phyloP scores from a whole-genome alignment of 2,113 vertebrate genomes.

The Paratilapia polleni region DNA sequence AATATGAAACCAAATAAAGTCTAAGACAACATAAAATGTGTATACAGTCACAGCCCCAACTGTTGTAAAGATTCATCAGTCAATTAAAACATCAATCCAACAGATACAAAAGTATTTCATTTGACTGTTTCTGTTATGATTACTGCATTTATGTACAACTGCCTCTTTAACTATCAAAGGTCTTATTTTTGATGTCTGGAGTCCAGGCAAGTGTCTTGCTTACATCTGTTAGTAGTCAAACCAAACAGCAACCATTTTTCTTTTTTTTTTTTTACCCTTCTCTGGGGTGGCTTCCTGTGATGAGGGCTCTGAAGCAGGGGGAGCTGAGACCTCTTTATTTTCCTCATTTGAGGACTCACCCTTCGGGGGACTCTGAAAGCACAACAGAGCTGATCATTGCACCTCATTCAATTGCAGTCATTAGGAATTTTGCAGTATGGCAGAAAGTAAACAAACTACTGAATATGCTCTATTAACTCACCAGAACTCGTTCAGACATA shows the following conservation, averaged over 20 bases:
- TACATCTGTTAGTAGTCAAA: not conserved
- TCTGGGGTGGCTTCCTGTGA: conserved; percentile 92
- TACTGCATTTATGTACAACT: not conserved
- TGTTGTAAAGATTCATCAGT: not conserved
- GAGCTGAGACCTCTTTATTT: conserved; percentile 83
- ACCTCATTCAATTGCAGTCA: not conserved
- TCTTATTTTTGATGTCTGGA: not conserved
- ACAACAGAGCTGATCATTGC: conserved; percentile 14
- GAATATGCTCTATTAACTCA: conserved; percentile 76
- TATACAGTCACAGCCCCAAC: not conserved
- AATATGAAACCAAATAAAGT: not conserved
- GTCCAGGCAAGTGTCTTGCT: not conserved
- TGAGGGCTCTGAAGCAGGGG: conserved; percentile 86
- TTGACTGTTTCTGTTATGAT: not conserved
- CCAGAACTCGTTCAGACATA: conserved; percentile 97
- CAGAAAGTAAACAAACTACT: not conserved
- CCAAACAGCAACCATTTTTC: conserved; percentile 2
- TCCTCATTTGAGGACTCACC: conserved; percentile 84
- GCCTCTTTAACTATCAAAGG: not conserved
- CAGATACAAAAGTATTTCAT: not conserved
- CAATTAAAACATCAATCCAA: not conserved
- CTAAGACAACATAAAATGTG: not conserved
- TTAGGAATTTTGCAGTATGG: not conserved
- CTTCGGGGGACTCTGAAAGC: conserved; percentile 90
- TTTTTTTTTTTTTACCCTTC: conserved; percentile 82